phyloP scores from a whole-genome alignment of 2,888 invertebrate species.

The Cerastis rubricosa region DNA sequence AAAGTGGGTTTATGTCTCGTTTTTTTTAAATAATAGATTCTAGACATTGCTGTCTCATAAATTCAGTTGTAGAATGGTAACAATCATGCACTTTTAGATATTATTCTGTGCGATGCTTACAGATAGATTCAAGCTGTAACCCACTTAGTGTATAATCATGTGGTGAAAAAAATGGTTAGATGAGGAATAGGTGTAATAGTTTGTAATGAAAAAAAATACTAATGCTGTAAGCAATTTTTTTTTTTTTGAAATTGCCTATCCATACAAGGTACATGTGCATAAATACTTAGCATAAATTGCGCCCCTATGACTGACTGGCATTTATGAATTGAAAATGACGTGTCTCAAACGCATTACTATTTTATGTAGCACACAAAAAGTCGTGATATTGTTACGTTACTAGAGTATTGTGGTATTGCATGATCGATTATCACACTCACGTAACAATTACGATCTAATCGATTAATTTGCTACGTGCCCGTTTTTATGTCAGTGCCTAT shows the following conservation, averaged over 20 bases:
- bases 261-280: neutral
- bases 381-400: conserved; percentile 41
- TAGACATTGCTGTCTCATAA: no score
- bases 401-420: conserved; percentile 54
- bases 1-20: neutral
- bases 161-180: no score
- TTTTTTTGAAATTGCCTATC: neutral
- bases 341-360: conserved; percentile 34
- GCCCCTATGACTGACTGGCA: conserved; percentile 39
- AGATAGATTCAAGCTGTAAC: no score
- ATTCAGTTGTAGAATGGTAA: no score
- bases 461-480: conserved; percentile 63
- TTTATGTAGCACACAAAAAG: conserved; percentile 50
- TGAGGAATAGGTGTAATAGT: no score
- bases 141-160: no score
- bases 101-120: neutral
- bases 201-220: no score
- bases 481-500: conserved; percentile 61
- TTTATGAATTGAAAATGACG: conserved; percentile 40
- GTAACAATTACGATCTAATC: conserved; percentile 65
- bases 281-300: neutral
- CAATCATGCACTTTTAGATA: neutral
- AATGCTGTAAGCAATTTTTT: no score
- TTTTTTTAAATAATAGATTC: neutral
- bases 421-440: conserved; percentile 64